Conservation (phyloP, 2,797 vertebrate genomes). For the Tarsius wallacei region DNA sequence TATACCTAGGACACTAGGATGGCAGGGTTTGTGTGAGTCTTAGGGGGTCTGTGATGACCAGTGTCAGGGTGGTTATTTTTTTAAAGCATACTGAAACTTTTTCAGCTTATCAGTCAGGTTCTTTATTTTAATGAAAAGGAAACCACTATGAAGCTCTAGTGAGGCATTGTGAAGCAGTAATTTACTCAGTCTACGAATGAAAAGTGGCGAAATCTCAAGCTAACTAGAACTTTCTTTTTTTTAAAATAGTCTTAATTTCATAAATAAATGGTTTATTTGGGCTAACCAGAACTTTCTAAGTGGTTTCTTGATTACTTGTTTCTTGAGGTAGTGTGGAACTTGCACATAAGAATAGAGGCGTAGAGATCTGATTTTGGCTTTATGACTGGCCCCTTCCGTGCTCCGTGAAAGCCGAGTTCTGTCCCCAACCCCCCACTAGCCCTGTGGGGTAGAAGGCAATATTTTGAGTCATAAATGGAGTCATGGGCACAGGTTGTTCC, state of each 20-base stretch:
- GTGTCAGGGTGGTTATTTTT: neutral
- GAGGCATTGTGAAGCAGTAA: neutral
- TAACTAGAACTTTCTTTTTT: no score
- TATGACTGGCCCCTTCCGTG: neutral
- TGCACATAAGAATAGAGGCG: fast-evolving
- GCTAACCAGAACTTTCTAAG: neutral
- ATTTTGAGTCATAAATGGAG: neutral
- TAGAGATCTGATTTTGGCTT: neutral
- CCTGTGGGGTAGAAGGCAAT: neutral
- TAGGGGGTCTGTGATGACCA: neutral
- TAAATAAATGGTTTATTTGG: no score
- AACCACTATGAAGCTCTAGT: neutral
- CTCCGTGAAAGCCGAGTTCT: neutral
- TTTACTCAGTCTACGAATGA: neutral
- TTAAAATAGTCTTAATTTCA: no score
- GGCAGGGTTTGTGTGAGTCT: neutral
- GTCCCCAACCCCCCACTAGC: neutral
- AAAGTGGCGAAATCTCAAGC: neutral
- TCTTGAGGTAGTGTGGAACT: neutral
- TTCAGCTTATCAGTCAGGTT: neutral
- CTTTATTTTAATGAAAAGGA: neutral
- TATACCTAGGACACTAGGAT: neutral
- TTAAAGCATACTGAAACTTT: neutral
- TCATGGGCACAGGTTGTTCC: neutral
- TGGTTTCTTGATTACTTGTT: neutral